Evolutionary conservation across 92 coral and sea anemone species (phyloP).

Genomic region (Muricea muricata): DNA sequence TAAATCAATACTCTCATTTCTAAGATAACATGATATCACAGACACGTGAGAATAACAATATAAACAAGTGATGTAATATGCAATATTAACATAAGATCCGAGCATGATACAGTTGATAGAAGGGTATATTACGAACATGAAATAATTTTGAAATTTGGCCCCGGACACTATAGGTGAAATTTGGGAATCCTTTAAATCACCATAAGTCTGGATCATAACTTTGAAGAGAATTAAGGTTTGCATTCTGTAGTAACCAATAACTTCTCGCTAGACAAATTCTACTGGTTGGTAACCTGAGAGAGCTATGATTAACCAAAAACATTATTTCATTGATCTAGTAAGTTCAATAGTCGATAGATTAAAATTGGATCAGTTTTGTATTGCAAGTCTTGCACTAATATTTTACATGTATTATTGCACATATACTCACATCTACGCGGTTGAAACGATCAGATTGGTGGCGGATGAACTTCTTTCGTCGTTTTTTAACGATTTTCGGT

Average conservation of each 20-base stretch:
- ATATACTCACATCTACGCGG: slow-evolving; percentile 81
- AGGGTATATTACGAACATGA: background rate
- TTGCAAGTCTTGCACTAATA: too few relatives aligned
- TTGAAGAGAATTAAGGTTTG: too few relatives aligned
- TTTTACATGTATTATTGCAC: background rate
- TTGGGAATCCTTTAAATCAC: too few relatives aligned
- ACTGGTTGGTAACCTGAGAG: too few relatives aligned
- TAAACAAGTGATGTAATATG: slow-evolving; percentile 6
- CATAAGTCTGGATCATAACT: too few relatives aligned
- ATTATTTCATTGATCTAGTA: too few relatives aligned
- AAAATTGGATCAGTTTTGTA: too few relatives aligned
- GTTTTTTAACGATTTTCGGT: slow-evolving; percentile 86
- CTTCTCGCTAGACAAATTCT: too few relatives aligned
- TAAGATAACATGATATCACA: slow-evolving; percentile 29
- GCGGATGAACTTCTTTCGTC: slow-evolving; percentile 90
- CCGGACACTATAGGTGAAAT: too few relatives aligned
- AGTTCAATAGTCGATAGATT: too few relatives aligned
- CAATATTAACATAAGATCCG: slow-evolving; percentile 46
- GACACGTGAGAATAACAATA: background rate
- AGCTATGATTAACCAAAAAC: too few relatives aligned
- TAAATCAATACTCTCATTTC: slow-evolving; percentile 47
- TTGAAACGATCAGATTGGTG: slow-evolving; percentile 97
- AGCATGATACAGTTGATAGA: slow-evolving; percentile 49
- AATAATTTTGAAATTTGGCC: background rate
- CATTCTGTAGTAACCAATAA: too few relatives aligned